phyloP scores from a whole-genome alignment of 2,888 invertebrate genomes.

The Podotricha telesiphe region DNA sequence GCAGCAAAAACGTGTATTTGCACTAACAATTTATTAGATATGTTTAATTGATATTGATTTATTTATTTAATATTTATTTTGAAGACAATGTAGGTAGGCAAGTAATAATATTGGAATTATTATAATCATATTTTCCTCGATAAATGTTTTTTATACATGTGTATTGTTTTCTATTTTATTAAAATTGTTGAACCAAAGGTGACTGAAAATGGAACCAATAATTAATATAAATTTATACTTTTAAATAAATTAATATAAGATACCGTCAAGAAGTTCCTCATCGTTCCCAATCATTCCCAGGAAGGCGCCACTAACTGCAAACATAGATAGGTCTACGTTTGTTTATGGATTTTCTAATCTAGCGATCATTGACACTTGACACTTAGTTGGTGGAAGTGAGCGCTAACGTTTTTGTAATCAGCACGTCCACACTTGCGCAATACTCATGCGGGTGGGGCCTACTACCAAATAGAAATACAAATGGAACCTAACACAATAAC shows the following conservation, averaged over 20 bases:
- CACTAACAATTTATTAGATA: neutral
- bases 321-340: constrained; percentile 47
- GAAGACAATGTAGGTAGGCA: neutral
- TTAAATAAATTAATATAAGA: constrained; percentile 3
- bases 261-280: constrained; percentile 8
- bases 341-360: constrained; percentile 48
- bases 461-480: constrained; percentile 36
- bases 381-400: constrained; percentile 27
- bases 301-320: constrained; percentile 51
- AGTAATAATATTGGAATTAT: neutral
- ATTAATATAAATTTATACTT: neutral
- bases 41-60: neutral
- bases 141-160: neutral
- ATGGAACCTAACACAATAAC: constrained; percentile 58
- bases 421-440: constrained; percentile 36
- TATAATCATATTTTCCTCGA: too few species aligned
- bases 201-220: too few species aligned
- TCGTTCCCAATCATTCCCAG: constrained; percentile 49
- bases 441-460: constrained; percentile 43
- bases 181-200: too few species aligned
- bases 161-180: neutral
- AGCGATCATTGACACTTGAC: constrained; percentile 37
- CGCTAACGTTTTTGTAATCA: constrained; percentile 32
- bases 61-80: neutral
- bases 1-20: constrained; percentile 20